A percentile compares a stretch with the other conserved stretches of the same genome.
Conservation (phyloP, 2,888 invertebrate species). For the Harpalus rubripes region DNA sequence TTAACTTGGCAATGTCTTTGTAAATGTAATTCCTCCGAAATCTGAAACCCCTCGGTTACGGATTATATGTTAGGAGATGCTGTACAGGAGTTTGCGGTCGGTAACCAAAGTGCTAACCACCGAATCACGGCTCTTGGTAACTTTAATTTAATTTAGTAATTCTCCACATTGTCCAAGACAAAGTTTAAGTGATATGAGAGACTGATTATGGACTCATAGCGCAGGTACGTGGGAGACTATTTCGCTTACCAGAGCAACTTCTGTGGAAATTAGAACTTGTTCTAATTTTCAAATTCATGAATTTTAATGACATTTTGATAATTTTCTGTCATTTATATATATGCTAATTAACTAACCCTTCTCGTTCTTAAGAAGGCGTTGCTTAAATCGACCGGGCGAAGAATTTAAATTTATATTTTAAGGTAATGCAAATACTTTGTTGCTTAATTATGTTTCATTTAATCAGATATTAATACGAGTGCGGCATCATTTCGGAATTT, state of each 20-base stretch:
- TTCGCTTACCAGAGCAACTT: constrained; percentile 13
- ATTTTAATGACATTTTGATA: constrained; percentile 64
- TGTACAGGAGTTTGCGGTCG: neutral
- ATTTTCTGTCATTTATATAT: constrained; percentile 61
- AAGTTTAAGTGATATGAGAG: constrained; percentile 6
- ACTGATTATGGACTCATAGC: neutral
- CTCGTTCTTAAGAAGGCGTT: constrained; percentile 4
- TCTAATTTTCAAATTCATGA: constrained; percentile 65
- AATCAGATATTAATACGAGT: constrained; percentile 32
- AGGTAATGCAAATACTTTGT: constrained; percentile 35
- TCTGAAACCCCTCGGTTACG: neutral
- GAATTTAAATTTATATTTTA: constrained; percentile 52
- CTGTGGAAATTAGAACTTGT: constrained; percentile 55
- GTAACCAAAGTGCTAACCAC: neutral
- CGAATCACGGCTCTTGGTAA: neutral
- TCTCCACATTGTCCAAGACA: neutral
- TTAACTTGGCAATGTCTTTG: neutral
- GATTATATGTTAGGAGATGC: neutral
- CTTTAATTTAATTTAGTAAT: constrained; percentile 2
- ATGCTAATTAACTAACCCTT: constrained; percentile 47
- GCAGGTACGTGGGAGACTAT: neutral
- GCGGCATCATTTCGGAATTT: neutral
- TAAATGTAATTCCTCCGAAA: neutral
- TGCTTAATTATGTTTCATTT: constrained; percentile 37
- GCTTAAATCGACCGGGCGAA: constrained; percentile 38